A percentile compares a stretch with the other conserved stretches of the same genome.
These are phyloP conservation scores for Polymixis flavicincta DNA, from an alignment of 2,888 invertebrate genomes.

Conservation along the genomic window DNA sequence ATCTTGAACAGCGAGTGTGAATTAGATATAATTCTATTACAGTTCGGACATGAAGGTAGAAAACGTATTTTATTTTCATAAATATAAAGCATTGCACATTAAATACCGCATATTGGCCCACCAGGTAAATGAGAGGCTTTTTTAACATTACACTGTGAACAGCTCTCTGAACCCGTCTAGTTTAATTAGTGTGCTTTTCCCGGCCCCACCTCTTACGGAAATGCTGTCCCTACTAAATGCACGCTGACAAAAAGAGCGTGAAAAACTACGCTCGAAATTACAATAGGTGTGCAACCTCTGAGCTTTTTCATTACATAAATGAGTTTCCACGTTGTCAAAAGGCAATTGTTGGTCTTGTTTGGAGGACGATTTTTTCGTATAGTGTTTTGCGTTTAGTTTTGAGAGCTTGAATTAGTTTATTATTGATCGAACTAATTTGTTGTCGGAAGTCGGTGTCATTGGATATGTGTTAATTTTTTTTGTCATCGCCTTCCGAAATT, in stretches of 20 bases:
- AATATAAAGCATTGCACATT: constrained; percentile 3
- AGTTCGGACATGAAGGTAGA: too few relatives aligned
- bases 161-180: constrained; percentile 48
- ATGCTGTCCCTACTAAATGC: constrained; percentile 42
- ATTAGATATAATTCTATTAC: too few relatives aligned
- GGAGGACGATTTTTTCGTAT: constrained; percentile 2
- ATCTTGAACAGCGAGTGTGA: too few relatives aligned
- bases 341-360: constrained; percentile 27
- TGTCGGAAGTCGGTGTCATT: not conserved
- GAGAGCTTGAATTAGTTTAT: not conserved
- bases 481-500: too few relatives aligned
- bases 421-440: not conserved
- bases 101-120: constrained; percentile 8
- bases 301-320: constrained; percentile 40
- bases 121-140: constrained; percentile 19
- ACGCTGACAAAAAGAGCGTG: constrained; percentile 47
- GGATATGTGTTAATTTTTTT: too few relatives aligned
- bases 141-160: constrained; percentile 39
- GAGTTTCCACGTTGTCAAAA: constrained; percentile 41
- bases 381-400: constrained; percentile 12
- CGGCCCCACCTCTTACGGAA: constrained; percentile 38
- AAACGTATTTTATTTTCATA: not conserved
- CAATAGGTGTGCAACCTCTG: constrained; percentile 50
- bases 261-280: constrained; percentile 45
- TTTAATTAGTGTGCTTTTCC: constrained; percentile 59